These are phyloP conservation scores for Leptinotarsa peninsularis DNA, from an alignment of 2,888 invertebrate genomes.

Conservation along the genomic window DNA sequence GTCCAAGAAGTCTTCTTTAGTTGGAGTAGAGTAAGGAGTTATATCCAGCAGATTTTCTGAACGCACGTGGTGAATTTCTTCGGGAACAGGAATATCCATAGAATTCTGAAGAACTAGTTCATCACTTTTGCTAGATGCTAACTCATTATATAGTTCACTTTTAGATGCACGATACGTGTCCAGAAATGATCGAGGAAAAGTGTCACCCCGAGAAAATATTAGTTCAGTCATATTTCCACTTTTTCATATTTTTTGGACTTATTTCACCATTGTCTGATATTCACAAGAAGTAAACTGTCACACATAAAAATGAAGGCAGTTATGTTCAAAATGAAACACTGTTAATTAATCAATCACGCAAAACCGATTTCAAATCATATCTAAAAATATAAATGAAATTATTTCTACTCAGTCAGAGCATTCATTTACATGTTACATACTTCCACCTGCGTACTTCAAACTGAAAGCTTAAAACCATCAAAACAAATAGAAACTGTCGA, in stretches of 20 bases:
- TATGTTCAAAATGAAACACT: neutral
- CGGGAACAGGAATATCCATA: slow-evolving; percentile 61
- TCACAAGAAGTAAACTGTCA: neutral
- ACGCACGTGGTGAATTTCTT: slow-evolving; percentile 67
- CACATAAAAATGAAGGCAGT: neutral
- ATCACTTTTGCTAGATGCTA: slow-evolving; percentile 69
- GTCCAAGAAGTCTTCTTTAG: slow-evolving; percentile 59
- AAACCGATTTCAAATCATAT: neutral
- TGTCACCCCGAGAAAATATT: slow-evolving; percentile 65
- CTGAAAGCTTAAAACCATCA: neutral
- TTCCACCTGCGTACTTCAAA: slow-evolving; percentile 1
- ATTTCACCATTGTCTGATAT: slow-evolving; percentile 16
- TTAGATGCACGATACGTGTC: slow-evolving; percentile 63
- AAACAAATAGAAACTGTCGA: neutral
- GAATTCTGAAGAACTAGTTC: slow-evolving; percentile 68
- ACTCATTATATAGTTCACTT: slow-evolving; percentile 64
- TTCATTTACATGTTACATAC: neutral
- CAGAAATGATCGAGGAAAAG: slow-evolving; percentile 65
- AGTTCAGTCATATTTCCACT: slow-evolving; percentile 63
- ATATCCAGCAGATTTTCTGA: slow-evolving; percentile 65
- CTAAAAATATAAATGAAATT: slow-evolving; percentile 14
- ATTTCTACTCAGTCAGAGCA: neutral
- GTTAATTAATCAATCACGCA: neutral
- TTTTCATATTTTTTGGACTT: slow-evolving; percentile 11
- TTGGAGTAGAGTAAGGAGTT: slow-evolving; percentile 59